Evolutionary conservation across 1,140 invertebrate species (phyloP).

Genomic region (Conus betulinus): DNA sequence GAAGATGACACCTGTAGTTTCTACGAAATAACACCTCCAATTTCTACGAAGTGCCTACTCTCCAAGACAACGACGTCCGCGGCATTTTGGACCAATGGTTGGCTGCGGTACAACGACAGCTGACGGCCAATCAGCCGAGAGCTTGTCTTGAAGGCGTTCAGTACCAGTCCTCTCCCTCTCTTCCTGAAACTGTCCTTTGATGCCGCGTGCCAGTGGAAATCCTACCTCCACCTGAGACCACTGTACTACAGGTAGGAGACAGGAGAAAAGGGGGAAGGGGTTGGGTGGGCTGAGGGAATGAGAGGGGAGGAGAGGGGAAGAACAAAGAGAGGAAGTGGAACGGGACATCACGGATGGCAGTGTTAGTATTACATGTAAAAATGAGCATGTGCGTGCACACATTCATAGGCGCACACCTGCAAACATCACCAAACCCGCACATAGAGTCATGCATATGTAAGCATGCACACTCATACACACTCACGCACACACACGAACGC

Average conservation of each 20-base stretch:
- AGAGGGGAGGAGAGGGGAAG: no score
- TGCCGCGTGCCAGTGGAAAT: conserved; percentile 65
- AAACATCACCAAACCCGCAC: no score
- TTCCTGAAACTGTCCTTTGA: conserved; percentile 70
- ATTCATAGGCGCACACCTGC: no score
- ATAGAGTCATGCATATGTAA: no score
- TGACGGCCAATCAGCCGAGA: conserved; percentile 61
- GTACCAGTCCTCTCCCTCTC: conserved; percentile 65
- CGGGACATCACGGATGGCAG: no score
- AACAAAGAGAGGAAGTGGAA: no score
- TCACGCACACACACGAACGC: no score
- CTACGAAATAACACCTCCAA: conserved; percentile 19
- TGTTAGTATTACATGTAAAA: no score
- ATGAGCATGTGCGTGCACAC: no score
- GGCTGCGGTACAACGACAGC: conserved; percentile 37
- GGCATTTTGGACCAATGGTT: conserved; percentile 64
- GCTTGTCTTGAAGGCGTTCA: conserved; percentile 56
- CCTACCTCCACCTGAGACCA: conserved; percentile 48
- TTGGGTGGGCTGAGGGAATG: no score
- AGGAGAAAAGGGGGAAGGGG: no score
- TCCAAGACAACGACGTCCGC: conserved; percentile 53
- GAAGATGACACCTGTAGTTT: background rate
- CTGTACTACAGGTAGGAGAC: conserved; percentile 7
- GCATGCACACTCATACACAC: no score
- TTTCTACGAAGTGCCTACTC: conserved; percentile 48